Evolutionary conservation across 2,113 vertebrate genomes (phyloP), one percentile per base, ranked within the genome.

Genomic region (Hippocampus comes): DNA sequence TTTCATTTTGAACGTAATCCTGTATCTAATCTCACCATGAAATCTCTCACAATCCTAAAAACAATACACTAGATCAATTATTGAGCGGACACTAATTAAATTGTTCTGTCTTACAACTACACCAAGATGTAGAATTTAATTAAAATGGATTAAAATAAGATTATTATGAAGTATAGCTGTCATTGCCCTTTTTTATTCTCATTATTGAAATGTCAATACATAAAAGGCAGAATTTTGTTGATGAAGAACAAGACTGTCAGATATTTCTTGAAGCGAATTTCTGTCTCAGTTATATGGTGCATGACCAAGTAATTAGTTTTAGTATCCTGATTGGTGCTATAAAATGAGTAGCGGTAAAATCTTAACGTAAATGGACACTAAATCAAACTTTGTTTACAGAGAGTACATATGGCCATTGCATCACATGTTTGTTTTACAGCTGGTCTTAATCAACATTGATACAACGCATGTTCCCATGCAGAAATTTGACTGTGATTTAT

Each of bases 381-480:
- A 63, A 63, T 63, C 34, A 1, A 38, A 20, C 30, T 75, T 55
- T 71, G 63, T 73, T 81, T 30, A 20, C 51, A 9, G 18, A 15
- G 15, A 17, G 48, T 9, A 77, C 53, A 27, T 41, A 20, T 21
- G 17, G 72, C 67, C 57, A 51, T 72, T 66, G 15, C 34, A 30
- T 46, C 43, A 55, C 0, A 9, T 69, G 57, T 34, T 20, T 11
- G 11, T 72, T 69, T 81, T 72, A 84, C 68, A 80, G 79, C 79
- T 75, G 68, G 69, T 21, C 21, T 56, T 23, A 9, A 23, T 56
- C 23, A 4, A 56, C 53, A 56, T 56, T 21, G 53, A 56, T 23
- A 3, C 68, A 23, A 70, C 82, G 84, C 83, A 81, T 72, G 72
- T 84, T 80, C 25, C 20, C 66, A 78, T 61, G 46, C 68, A 70